Percentiles rank a stretch among this genome's conserved stretches.
phyloP scores from a whole-genome alignment of 2,888 invertebrate genomes.

The Anagyrus pseudococci region DNA sequence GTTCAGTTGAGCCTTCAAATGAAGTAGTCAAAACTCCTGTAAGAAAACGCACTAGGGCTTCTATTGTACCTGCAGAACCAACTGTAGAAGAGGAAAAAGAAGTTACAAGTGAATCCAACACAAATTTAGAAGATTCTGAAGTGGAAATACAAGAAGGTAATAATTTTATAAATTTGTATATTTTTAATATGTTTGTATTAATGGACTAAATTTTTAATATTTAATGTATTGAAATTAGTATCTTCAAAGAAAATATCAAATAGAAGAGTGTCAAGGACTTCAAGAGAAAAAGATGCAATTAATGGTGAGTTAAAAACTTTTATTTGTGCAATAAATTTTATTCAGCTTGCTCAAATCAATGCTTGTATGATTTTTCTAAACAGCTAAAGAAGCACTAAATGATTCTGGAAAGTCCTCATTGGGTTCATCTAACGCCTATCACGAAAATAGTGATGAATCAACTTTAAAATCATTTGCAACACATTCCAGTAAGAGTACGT shows the following conservation, averaged over 20 bases:
- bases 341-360: no score
- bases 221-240: no score
- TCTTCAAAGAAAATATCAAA: conserved; percentile 16
- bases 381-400: conserved; percentile 38
- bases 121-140: not conserved
- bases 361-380: conserved; percentile 29
- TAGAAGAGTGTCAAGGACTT: conserved; percentile 5
- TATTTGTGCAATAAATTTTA: no score
- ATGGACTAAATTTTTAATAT: no score
- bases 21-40: conserved; percentile 38
- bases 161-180: not conserved
- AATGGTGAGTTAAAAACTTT: conserved; percentile 23
- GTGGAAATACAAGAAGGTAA: not conserved
- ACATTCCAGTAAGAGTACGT: conserved; percentile 3
- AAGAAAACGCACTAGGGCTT: conserved; percentile 44
- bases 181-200: no score
- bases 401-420: conserved; percentile 27
- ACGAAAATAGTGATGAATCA: conserved; percentile 23
- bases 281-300: conserved; percentile 6
- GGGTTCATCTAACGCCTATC: conserved; percentile 28
- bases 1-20: conserved; percentile 43
- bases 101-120: no score
- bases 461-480: conserved; percentile 17
- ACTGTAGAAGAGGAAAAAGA: conserved; percentile 46
- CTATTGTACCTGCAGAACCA: conserved; percentile 43